Evolutionary conservation across 1,140 invertebrate genomes (phyloP), one percentile per base, ranked within the genome.

Genomic region (Zaprionus ghesquierei): DNA sequence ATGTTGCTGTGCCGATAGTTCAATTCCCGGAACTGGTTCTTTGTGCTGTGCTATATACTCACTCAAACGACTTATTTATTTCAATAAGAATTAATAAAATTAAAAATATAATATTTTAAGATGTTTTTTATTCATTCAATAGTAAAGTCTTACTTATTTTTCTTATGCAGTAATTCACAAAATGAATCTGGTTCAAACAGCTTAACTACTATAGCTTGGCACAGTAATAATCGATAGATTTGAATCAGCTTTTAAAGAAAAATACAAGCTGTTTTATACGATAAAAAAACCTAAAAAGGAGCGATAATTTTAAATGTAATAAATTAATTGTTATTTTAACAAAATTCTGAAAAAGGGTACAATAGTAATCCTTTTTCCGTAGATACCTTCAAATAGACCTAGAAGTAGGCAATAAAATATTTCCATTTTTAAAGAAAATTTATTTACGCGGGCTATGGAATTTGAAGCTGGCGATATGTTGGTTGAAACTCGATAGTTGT

Each of bases 1-100:
- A 46, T 18, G 78, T 60, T 77, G 73, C 54, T 33, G 4, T 31
- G 9, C 31, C 44, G 49, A 20, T 51, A 66, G 35, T 22, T 56
- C 20, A 6, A 18, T 33, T 38, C 6, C 5, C 1, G 5, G 35
- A 62, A 31, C 50, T 62, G 2, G 59, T 54, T 69, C 35, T 18
- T 8, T 2, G n/a, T 5, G 3, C n/a, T 22, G 0, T 22, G 3
- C 2, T 1, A 46, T 22, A 5, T 20, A 22, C 0, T 9, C 18
- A n/a, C 20, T 27, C 6, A 18, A 58, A 27, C 5, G n/a, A 5
- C 4, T 15, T 3, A 25, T 9, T 5, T n/a, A 10, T 6, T n/a
- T 29, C 1, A 6, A 18, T 10, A 20, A 13, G 3, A 9, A 9
- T 8, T 13, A 13, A 0, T 23, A 35, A 5, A 44, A 59, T 41